These are phyloP conservation scores for Eumeta japonica DNA, from an alignment of 1,140 invertebrate genomes.

Conservation along the genomic window DNA sequence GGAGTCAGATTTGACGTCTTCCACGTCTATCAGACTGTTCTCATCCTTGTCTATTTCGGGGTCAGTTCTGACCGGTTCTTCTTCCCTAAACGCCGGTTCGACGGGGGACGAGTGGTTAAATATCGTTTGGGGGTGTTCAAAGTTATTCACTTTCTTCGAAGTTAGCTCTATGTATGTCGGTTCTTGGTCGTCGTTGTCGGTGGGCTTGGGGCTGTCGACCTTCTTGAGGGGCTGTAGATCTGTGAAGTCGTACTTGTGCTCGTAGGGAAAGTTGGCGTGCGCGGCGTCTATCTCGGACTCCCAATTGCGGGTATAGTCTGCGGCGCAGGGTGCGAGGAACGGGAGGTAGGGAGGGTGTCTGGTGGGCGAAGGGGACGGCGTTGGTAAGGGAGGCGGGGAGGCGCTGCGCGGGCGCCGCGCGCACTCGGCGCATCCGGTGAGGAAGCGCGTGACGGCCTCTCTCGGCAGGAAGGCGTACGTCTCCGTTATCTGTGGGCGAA, in stretches of 20 bases:
- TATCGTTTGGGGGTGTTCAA: constrained; percentile 20
- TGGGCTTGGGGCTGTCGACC: constrained; percentile 38
- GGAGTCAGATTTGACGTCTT: constrained; percentile 40
- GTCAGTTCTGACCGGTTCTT: constrained; percentile 37
- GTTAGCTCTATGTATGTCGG: constrained; percentile 49
- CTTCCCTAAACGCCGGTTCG: constrained; percentile 38
- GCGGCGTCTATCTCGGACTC: constrained; percentile 54
- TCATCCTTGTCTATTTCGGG: constrained; percentile 50
- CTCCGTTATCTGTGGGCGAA: constrained; percentile 82
- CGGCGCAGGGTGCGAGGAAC: constrained; percentile 35
- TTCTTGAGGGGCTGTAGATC: constrained; percentile 45
- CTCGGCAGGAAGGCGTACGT: constrained; percentile 92
- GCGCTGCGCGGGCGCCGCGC: constrained; percentile 81
- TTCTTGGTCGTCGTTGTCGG: constrained; percentile 33
- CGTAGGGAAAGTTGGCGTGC: constrained; percentile 39
- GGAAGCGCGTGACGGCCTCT: constrained; percentile 91
- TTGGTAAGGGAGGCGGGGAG: constrained; percentile 60
- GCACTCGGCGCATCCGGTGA: constrained; percentile 90
- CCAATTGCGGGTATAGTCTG: constrained; percentile 53
- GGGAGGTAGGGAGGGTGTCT: constrained; percentile 48
- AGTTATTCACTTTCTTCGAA: constrained; percentile 36
- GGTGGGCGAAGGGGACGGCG: constrained; percentile 58
- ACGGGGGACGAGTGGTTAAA: constrained; percentile 33
- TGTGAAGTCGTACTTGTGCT: constrained; percentile 44
- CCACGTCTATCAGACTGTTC: constrained; percentile 42